Evolutionary conservation across 2,797 vertebrate genomes (phyloP).

Genomic region (Urosaurus nigricauda): DNA sequence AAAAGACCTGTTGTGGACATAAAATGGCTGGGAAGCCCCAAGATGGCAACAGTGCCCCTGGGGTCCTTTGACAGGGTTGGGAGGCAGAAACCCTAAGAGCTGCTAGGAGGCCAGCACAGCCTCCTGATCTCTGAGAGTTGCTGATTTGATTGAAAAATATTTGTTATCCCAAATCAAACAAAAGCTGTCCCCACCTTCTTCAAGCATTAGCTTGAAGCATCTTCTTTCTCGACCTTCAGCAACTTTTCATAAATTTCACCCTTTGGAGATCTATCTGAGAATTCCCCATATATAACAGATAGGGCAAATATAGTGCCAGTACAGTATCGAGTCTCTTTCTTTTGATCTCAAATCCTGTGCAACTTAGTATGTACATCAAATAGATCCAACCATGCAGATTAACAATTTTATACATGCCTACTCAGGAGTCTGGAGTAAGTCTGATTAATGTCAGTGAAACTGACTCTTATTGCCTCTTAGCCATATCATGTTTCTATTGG

Average conservation of each 20-base stretch:
- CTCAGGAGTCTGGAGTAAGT: too few relatives aligned
- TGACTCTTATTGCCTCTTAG: background rate
- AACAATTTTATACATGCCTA: background rate
- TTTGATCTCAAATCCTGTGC: background rate
- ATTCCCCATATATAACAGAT: background rate
- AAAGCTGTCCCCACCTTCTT: background rate
- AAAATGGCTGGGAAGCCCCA: too few relatives aligned
- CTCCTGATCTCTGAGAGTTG: too few relatives aligned
- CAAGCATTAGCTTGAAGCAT: background rate
- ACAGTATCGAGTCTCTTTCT: background rate
- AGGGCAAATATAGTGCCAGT: background rate
- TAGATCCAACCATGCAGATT: background rate
- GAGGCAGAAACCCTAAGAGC: too few relatives aligned
- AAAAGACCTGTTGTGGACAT: too few relatives aligned
- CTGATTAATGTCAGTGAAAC: too few relatives aligned
- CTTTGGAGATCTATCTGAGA: background rate
- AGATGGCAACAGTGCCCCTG: too few relatives aligned
- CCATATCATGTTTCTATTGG: background rate
- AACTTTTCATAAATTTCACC: too few relatives aligned
- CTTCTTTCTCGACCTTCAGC: background rate
- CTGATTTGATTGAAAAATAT: background rate
- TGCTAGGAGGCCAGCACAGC: too few relatives aligned
- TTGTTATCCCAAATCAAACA: background rate
- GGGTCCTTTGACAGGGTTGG: too few relatives aligned
- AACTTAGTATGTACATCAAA: background rate